Evolutionary conservation across 2,888 invertebrate genomes (phyloP).

Genomic region (Argyresthia albistria): DNA sequence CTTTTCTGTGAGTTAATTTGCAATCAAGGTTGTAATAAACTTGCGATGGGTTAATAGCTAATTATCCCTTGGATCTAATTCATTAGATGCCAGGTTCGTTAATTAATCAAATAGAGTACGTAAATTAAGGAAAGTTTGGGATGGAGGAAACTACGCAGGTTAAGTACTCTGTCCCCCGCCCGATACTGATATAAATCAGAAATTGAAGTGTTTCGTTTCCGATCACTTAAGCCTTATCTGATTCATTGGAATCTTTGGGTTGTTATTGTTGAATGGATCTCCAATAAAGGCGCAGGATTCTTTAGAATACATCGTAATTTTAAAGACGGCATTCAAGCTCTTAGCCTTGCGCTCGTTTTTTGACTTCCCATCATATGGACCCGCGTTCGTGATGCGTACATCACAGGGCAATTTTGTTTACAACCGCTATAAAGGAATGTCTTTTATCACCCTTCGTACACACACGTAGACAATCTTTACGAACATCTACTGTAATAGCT

Average conservation of each 20-base stretch:
- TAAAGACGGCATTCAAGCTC: no score
- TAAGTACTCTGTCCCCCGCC: not conserved
- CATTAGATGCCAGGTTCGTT: not conserved
- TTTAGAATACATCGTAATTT: no score
- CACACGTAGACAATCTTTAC: not conserved
- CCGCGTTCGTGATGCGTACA: conserved; percentile 22
- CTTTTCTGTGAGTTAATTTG: no score
- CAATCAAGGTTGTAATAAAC: not conserved
- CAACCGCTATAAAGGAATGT: conserved; percentile 32
- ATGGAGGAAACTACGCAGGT: not conserved
- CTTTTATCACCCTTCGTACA: conserved; percentile 23
- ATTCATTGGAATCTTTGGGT: no score
- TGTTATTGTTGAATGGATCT: not conserved
- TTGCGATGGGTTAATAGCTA: conserved; percentile 8
- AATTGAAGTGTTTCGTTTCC: no score
- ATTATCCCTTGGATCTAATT: not conserved
- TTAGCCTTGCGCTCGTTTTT: no score
- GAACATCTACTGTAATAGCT: not conserved
- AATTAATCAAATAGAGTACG: conserved; percentile 1
- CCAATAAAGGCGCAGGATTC: not conserved
- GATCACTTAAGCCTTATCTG: no score
- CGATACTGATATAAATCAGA: no score
- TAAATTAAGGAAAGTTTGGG: not conserved
- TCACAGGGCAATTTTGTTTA: conserved; percentile 46
- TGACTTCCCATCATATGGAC: not conserved